Base-by-base conservation (phyloP, 2,888 invertebrate genomes). In the Microplitis deprimator region DNA sequence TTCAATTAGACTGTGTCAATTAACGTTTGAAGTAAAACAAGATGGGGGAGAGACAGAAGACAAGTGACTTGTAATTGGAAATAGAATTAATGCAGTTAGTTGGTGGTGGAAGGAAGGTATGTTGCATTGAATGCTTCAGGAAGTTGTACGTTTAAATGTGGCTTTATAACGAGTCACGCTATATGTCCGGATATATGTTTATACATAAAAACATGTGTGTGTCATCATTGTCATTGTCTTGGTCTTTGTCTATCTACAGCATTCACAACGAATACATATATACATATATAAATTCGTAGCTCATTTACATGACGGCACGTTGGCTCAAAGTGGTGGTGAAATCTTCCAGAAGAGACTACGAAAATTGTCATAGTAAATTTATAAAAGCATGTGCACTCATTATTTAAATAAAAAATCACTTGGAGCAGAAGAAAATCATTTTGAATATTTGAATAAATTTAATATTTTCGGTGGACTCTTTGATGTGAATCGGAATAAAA, bases 211-310 rank as follows among this genome's bases (percentile, higher is more conserved):
- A 80, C 82, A 81, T 84, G 84, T 83, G 82, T 84, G 84, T 77
- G 70, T 78, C 78, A 76, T 82, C 50, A 13, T 50, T 13, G 50
- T 50, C 8, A 13, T 13, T 50, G 50, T 50, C 50, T 13, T 50
- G 83, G 84, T 84, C 82, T 82, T 84, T 84, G 82, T 82, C 83
- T 83, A 84, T 84, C 84, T 84, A 79, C 83, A 84, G 50, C 50
- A 50, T 50, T 50, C 13, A 5, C 13, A 50, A 3, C 50, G 5
- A 50, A 50, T 50, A 50, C 13, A 13, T 13, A 50, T 50, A 50
- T 50, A 50, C 50, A 13, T 50, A 50, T 8, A 13, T 50, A 50
- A 50, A 29, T 29, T 38, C 67, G n/a, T 67, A 38, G 20, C 67
- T 67, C 67, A 67, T 67, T 67, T 67, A 67, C 67, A 38, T 67